Evolutionary conservation across 1,140 invertebrate species (phyloP).

Genomic region (Drosophila nigromelanica): DNA sequence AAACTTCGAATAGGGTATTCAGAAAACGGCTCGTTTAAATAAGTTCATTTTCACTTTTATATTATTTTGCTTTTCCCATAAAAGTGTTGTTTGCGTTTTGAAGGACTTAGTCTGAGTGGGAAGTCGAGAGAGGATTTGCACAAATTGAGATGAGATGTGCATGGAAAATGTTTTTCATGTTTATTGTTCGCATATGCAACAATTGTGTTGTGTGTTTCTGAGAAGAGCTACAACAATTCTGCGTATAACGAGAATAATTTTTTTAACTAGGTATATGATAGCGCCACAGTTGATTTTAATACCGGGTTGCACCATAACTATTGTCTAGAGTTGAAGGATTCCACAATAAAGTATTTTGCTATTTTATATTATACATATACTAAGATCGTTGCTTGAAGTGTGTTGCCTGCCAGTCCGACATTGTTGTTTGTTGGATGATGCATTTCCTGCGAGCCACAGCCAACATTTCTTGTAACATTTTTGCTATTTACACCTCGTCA

Average conservation of each 20-base stretch:
- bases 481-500: constrained; percentile 11
- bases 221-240: constrained; percentile 14
- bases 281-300: constrained; percentile 18
- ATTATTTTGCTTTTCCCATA: constrained; percentile 15
- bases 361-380: no score
- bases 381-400: background rate
- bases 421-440: background rate
- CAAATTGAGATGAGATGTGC: constrained; percentile 16
- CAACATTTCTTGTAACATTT: constrained; percentile 13
- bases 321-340: background rate
- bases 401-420: background rate
- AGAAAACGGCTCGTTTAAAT: no score
- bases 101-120: constrained; percentile 18
- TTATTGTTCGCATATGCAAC: constrained; percentile 26
- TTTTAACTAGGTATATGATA: constrained; percentile 5
- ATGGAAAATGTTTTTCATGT: constrained; percentile 28
- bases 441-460: background rate
- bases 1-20: background rate
- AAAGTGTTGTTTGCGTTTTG: constrained; percentile 30
- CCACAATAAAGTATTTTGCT: background rate
- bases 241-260: constrained; percentile 5
- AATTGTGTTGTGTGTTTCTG: constrained; percentile 19
- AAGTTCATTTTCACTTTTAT: background rate
- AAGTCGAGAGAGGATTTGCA: background rate
- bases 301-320: background rate